A percentile compares a stretch with the other conserved stretches of the same genome.
phyloP scores from a whole-genome alignment of 2,113 vertebrate species.

The Oncorhynchus tshawytscha region DNA sequence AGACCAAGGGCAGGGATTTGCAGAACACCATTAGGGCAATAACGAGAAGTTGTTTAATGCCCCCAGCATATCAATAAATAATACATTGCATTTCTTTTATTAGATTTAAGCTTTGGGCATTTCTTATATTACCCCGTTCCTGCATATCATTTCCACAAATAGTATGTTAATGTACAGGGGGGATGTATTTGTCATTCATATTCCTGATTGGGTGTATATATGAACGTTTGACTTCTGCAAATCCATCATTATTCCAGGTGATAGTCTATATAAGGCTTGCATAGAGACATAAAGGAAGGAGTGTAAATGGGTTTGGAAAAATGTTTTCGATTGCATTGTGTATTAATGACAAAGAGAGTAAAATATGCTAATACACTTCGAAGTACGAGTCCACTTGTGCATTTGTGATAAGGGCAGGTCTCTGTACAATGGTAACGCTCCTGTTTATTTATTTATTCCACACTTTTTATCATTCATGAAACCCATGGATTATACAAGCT shows the following conservation, averaged over 20 bases:
- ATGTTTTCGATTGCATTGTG: too few species aligned
- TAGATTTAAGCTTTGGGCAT: conserved; percentile 27
- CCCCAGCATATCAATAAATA: conserved; percentile 52
- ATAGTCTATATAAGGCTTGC: too few species aligned
- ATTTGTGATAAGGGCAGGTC: too few species aligned
- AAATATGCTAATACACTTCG: too few species aligned
- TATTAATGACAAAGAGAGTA: too few species aligned
- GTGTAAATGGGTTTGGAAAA: too few species aligned
- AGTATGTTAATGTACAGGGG: not conserved
- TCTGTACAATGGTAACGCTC: too few species aligned
- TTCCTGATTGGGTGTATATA: not conserved
- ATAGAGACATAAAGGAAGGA: too few species aligned
- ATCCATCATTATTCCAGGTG: too few species aligned
- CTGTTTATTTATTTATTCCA: too few species aligned
- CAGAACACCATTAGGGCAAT: conserved; percentile 41
- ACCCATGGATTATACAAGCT: not conserved
- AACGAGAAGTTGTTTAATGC: conserved; percentile 41
- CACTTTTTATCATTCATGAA: not conserved
- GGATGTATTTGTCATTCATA: not conserved
- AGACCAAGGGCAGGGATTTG: conserved; percentile 30
- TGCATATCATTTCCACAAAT: conserved; percentile 9
- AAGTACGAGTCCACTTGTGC: too few species aligned
- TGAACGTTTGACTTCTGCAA: too few species aligned
- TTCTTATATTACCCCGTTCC: conserved; percentile 27
- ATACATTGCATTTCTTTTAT: conserved; percentile 41